phyloP scores from a whole-genome alignment of 2,797 vertebrate genomes.

The Sarcophilus harrisii region DNA sequence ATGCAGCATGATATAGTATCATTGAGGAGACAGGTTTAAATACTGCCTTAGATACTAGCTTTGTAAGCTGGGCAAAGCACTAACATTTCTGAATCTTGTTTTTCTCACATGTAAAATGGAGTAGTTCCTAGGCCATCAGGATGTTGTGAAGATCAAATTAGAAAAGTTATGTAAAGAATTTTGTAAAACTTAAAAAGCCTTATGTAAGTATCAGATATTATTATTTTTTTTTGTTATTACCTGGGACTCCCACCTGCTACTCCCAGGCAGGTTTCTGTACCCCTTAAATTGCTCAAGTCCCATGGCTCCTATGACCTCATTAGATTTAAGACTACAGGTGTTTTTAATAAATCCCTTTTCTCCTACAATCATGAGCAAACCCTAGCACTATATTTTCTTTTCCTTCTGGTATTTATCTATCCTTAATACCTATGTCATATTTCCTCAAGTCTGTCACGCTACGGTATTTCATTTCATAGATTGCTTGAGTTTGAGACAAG shows the following conservation, averaged over 20 bases:
- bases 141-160: background rate
- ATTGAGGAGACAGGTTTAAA: background rate
- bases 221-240: background rate
- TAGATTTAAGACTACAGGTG: background rate
- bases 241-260: background rate
- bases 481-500: background rate
- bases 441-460: background rate
- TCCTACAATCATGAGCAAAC: background rate
- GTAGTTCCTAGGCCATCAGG: background rate
- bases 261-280: background rate
- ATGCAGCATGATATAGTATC: background rate
- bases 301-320: background rate
- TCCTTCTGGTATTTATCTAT: background rate
- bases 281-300: background rate
- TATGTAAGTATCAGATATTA: background rate
- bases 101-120: background rate
- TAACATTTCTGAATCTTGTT: background rate
- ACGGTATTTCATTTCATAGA: background rate
- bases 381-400: background rate
- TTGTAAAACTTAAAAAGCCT: background rate
- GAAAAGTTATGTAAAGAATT: background rate
- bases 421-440: background rate
- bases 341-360: background rate
- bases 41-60: background rate
- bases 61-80: background rate